Evolutionary conservation across 2,888 invertebrate genomes (phyloP).

Genomic region (Latrodectus elegans): DNA sequence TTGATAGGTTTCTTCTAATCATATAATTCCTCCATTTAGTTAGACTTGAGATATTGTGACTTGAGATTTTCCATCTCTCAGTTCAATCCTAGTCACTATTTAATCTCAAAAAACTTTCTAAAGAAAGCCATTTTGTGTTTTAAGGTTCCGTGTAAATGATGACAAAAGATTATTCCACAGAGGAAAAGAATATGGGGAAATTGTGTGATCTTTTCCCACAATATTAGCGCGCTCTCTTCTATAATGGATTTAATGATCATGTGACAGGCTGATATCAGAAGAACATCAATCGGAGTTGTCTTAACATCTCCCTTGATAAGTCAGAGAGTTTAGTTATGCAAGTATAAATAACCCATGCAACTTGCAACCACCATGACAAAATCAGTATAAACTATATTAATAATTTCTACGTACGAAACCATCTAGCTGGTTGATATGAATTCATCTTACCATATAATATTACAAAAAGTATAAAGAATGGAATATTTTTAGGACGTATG

Average conservation of each 20-base stretch:
- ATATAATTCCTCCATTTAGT: neutral
- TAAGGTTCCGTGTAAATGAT: neutral
- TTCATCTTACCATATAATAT: no score
- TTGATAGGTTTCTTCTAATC: neutral
- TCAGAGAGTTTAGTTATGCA: no score
- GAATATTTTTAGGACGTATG: no score
- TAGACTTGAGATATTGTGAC: conserved; percentile 17
- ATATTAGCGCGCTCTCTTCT: neutral
- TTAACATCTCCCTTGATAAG: neutral
- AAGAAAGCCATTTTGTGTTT: conserved; percentile 11
- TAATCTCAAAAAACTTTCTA: neutral
- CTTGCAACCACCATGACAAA: no score
- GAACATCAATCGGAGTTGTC: neutral
- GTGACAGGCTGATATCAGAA: neutral
- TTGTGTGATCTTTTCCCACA: neutral
- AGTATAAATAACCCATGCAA: no score
- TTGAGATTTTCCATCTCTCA: neutral
- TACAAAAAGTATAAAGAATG: no score
- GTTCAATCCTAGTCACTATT: neutral
- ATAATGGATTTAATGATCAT: neutral
- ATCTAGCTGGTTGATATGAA: no score
- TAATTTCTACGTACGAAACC: neutral
- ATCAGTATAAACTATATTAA: neutral
- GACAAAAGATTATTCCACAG: conserved; percentile 10
- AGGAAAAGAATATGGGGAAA: neutral